Conservation (phyloP, 2,888 invertebrate genomes). For the Scaptomyza polygonia region DNA sequence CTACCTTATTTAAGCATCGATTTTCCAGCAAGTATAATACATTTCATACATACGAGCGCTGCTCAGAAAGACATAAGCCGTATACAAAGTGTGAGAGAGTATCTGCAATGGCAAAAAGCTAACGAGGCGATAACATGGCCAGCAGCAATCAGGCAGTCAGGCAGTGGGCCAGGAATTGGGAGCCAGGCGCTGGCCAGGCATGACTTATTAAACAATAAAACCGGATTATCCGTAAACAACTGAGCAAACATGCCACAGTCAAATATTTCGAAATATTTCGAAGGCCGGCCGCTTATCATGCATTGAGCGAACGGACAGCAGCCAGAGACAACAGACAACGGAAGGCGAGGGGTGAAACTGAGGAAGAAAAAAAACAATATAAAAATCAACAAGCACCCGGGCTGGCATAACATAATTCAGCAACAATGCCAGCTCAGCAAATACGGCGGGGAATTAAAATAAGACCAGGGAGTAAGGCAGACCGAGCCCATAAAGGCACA, state of each 20-base stretch:
- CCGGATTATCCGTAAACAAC: slow-evolving; percentile 78
- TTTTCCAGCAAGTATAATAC: no score
- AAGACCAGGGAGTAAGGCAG: slow-evolving; percentile 38
- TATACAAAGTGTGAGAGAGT: slow-evolving; percentile 10
- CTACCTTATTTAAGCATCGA: no score
- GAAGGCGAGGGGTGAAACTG: slow-evolving; percentile 17
- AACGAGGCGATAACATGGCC: slow-evolving; percentile 59
- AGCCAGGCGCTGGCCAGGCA: slow-evolving; percentile 36
- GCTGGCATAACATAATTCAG: slow-evolving; percentile 72
- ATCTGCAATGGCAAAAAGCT: slow-evolving; percentile 45
- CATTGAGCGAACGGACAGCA: slow-evolving; percentile 30
- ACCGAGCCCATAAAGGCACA: slow-evolving; percentile 68
- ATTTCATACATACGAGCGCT: not conserved
- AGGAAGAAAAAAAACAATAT: slow-evolving; percentile 63
- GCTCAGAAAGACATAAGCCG: slow-evolving; percentile 16
- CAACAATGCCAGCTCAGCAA: slow-evolving; percentile 77
- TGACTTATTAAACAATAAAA: slow-evolving; percentile 80
- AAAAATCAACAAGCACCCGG: slow-evolving; percentile 71
- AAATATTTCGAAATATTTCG: slow-evolving; percentile 54
- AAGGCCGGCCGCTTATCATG: slow-evolving; percentile 56
- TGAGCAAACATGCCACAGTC: slow-evolving; percentile 70
- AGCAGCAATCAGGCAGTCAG: slow-evolving; percentile 26
- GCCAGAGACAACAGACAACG: slow-evolving; percentile 33
- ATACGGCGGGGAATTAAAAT: slow-evolving; percentile 72
- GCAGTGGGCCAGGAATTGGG: slow-evolving; percentile 18